Base-by-base conservation (phyloP, 1,140 invertebrate species). In the Himalopsyche phryganea region DNA sequence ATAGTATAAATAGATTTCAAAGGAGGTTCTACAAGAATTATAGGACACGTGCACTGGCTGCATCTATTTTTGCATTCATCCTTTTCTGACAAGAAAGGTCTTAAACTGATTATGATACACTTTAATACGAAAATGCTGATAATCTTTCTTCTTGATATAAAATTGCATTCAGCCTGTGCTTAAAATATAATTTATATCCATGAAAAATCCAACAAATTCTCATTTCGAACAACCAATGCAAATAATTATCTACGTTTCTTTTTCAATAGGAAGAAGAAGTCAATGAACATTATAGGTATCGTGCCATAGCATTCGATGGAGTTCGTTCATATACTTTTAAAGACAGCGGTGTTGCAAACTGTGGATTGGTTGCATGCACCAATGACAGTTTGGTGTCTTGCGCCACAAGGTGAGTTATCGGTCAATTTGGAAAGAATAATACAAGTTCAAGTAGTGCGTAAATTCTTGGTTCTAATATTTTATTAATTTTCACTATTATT, bases 331-430 rank as follows among this genome's bases (percentile, higher is more conserved):
- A 42, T 28, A 18, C 9, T 14, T 48, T 36, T 18, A 45, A 36
- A 19, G 60, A 42, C 17, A 53, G 57, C 11, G 61, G 58, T 13
- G 44, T 60, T 1, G 38, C 50, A 23, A 58, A 60, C 49, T 64
- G 61, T 42, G 42, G 44, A 1, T 17, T 64, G 9, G 38, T 64
- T 1, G 61, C 61, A 10, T 64, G 61, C 45, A 64, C 58, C 15
- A 51, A 45, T 28, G 33, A 48, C 17, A 23, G 35, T 2, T n/a
- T 60, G 11, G n/a, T 10, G 1, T 60, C 61, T 3, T 63, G 61
- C 19, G 61, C 38, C 10, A 41, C 33, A 15, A 59, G 61, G 61
- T 63, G 23, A 9, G 23, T 28, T n/a, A n/a, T n/a, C n/a, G n/a
- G n/a, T n/a, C n/a, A n/a, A n/a, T n/a, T n/a, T n/a, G n/a, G n/a